Conservation (phyloP, 2,888 invertebrate species). For the Drosophila engyochracea region DNA sequence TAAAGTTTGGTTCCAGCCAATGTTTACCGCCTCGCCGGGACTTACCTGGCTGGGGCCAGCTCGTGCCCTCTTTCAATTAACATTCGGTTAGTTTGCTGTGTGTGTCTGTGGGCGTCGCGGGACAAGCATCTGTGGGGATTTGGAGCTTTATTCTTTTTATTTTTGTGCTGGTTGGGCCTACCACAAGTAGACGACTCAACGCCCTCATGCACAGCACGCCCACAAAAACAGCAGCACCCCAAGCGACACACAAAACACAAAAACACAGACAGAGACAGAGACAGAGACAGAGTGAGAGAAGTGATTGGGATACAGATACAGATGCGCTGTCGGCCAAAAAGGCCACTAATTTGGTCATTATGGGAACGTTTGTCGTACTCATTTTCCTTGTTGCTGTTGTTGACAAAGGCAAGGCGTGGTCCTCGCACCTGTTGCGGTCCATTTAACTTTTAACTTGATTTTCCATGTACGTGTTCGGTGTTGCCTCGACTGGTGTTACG, state of each 20-base stretch:
- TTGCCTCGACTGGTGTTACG: not conserved
- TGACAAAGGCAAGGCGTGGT: slow-evolving; percentile 26
- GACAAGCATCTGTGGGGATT: not conserved
- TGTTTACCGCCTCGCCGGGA: slow-evolving; percentile 37
- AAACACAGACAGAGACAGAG: not conserved
- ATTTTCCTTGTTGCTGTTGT: slow-evolving; percentile 11
- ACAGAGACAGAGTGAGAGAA: not conserved
- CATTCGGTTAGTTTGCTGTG: slow-evolving; percentile 28
- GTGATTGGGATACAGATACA: slow-evolving; percentile 4
- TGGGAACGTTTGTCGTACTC: slow-evolving; percentile 41
- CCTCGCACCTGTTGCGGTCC: slow-evolving; percentile 69
- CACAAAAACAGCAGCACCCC: slow-evolving; percentile 1
- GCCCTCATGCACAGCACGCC: not conserved
- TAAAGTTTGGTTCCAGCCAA: slow-evolving; percentile 29
- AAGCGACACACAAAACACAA: not conserved
- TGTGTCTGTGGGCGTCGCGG: not conserved
- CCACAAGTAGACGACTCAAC: slow-evolving; percentile 9
- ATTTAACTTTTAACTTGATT: slow-evolving; percentile 66
- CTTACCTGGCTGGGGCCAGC: slow-evolving; percentile 9
- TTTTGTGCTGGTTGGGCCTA: slow-evolving; percentile 1
- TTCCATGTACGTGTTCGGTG: slow-evolving; percentile 13
- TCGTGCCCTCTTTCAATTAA: slow-evolving; percentile 24
- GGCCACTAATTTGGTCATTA: slow-evolving; percentile 75
- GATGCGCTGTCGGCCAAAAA: slow-evolving; percentile 38
- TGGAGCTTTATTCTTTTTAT: not conserved